A percentile compares a stretch with the other conserved stretches of the same genome.
Evolutionary conservation across 2,113 vertebrate genomes (phyloP).

Genomic region (Mirza zaza): DNA sequence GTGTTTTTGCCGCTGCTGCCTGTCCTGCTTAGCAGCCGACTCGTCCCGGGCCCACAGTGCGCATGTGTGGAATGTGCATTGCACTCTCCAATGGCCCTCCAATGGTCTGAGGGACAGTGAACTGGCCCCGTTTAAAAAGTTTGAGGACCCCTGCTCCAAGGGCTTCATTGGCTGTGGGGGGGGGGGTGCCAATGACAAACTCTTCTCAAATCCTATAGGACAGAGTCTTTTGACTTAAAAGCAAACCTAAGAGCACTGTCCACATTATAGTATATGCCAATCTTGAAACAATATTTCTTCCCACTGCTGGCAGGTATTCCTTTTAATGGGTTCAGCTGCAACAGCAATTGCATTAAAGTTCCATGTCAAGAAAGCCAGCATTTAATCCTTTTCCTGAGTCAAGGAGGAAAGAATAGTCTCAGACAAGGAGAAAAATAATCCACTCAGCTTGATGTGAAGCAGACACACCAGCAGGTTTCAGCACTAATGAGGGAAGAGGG

Average conservation of each 20-base stretch:
- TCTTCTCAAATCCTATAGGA: neutral
- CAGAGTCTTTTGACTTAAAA: neutral
- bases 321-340: slow-evolving; percentile 52
- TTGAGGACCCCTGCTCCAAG: neutral
- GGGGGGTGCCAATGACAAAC: neutral
- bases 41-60: too few species aligned
- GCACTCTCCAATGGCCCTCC: too few species aligned
- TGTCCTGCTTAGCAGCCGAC: too few species aligned
- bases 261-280: slow-evolving; percentile 51
- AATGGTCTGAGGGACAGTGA: too few species aligned
- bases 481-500: slow-evolving; percentile 70
- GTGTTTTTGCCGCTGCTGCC: too few species aligned
- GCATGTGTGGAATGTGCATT: too few species aligned
- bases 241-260: neutral
- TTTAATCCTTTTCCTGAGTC: slow-evolving; percentile 68
- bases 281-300: slow-evolving; percentile 57
- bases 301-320: slow-evolving; percentile 1
- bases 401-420: slow-evolving; percentile 70
- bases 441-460: slow-evolving; percentile 76
- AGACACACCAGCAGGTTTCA: slow-evolving; percentile 73
- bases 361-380: slow-evolving; percentile 58
- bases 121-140: too few species aligned
- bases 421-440: slow-evolving; percentile 78
- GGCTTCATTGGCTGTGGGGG: neutral
- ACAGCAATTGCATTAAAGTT: slow-evolving; percentile 63